Evolutionary conservation across 2,888 invertebrate genomes (phyloP).

Genomic region (Dioctria rufipes): DNA sequence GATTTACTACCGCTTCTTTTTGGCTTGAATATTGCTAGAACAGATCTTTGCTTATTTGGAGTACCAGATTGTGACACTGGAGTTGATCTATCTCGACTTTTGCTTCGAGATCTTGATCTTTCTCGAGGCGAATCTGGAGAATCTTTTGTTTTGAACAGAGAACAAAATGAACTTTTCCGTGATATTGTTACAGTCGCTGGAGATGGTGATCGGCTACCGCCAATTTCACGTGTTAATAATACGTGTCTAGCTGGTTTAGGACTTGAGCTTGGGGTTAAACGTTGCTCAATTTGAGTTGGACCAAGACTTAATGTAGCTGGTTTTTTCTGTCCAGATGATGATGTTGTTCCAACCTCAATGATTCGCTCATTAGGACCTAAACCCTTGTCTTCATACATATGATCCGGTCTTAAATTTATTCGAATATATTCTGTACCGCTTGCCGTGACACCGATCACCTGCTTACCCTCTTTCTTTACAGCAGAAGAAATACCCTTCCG

Average conservation of each 20-base stretch:
- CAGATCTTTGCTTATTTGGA: conserved; percentile 78
- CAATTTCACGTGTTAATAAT: conserved; percentile 62
- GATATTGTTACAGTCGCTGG: conserved; percentile 79
- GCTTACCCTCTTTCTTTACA: conserved; percentile 50
- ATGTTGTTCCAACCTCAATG: conserved; percentile 66
- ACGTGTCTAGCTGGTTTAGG: conserved; percentile 71
- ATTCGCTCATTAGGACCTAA: conserved; percentile 70
- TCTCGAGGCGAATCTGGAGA: conserved; percentile 71
- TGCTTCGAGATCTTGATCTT: conserved; percentile 76
- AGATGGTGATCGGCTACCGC: conserved; percentile 76
- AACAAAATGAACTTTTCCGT: conserved; percentile 86
- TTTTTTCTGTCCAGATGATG: conserved; percentile 71
- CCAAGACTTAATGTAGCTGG: conserved; percentile 76
- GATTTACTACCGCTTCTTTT: conserved; percentile 73
- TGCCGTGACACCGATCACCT: conserved; percentile 68
- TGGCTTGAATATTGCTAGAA: conserved; percentile 79
- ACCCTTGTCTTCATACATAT: conserved; percentile 77
- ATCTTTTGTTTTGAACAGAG: conserved; percentile 82
- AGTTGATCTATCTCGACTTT: conserved; percentile 73
- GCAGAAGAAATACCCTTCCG: conserved; percentile 33
- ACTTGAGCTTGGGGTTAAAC: conserved; percentile 72
- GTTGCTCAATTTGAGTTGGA: conserved; percentile 69
- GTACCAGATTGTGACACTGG: conserved; percentile 73
- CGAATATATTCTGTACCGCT: conserved; percentile 75
- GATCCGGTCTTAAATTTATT: conserved; percentile 83